Base-by-base conservation (phyloP, 2,113 vertebrate species). In the pig (Sus scrofa) region DNA sequence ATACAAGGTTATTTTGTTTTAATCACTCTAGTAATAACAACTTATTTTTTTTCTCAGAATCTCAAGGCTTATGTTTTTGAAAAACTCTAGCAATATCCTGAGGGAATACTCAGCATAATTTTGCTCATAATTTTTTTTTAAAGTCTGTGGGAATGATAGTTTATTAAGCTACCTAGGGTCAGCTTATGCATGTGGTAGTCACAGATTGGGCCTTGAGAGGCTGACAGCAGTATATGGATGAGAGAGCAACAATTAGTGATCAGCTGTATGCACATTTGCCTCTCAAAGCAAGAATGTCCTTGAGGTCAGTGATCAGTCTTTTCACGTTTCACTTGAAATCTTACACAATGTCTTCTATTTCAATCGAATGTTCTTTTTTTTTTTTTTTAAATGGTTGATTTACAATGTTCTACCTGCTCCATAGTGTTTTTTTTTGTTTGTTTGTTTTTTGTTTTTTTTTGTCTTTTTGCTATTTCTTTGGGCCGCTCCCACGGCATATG, bases 371-470 rank as follows among this genome's bases (percentile, higher is more conserved):
- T 67, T 75, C 65, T 90, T 84, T 44, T 8, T 8, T 44, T 8
- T 44, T 44, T 44, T 44, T 44, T 44, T 44, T n/a, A n/a, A 44
- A 44, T 44, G 8, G 44, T 44, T 44, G 44, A 44, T 44, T 44
- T 44, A 8, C 44, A 44, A 44, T 6, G 44, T 44, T 44, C 44
- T 44, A 8, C 8, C 44, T 44, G 44, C 44, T 44, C 44, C 44
- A 44, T 58, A 39, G 78, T 54, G 26, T 52, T 93, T 96, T 74
- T n/a, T n/a, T n/a, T n/a, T n/a, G n/a, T n/a, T n/a, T n/a, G n/a
- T n/a, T n/a, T n/a, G n/a, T n/a, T n/a, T n/a, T n/a, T n/a, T n/a
- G n/a, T n/a, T n/a, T n/a, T n/a, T n/a, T n/a, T n/a, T n/a, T n/a
- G n/a, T n/a, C n/a, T n/a, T n/a, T n/a, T n/a, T n/a, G n/a, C n/a